These are phyloP conservation scores for Platycheirus albimanus DNA, from an alignment of 2,888 invertebrate species.

Conservation along the genomic window DNA sequence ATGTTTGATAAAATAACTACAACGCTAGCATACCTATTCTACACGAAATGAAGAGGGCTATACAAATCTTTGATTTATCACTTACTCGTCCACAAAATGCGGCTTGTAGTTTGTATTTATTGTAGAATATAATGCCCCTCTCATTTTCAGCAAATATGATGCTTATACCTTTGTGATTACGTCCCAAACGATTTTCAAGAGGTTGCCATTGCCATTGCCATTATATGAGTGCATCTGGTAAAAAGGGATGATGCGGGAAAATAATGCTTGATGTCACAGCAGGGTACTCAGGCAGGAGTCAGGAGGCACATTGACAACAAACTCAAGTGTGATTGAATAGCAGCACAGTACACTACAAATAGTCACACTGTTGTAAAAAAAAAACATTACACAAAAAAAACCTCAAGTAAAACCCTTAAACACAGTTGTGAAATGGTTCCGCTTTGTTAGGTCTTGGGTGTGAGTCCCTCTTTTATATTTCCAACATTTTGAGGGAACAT, in stretches of 20 bases:
- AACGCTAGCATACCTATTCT: neutral
- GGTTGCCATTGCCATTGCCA: conserved; percentile 67
- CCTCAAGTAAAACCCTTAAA: conserved; percentile 73
- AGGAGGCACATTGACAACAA: conserved; percentile 61
- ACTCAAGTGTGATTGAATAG: conserved; percentile 72
- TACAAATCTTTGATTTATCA: conserved; percentile 66
- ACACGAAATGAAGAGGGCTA: conserved; percentile 29
- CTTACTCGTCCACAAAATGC: conserved; percentile 40
- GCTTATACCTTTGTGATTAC: conserved; percentile 71
- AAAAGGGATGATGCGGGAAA: conserved; percentile 68
- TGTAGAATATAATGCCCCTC: conserved; percentile 34
- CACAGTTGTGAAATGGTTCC: conserved; percentile 73
- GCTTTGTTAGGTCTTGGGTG: conserved; percentile 70
- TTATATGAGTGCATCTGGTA: conserved; percentile 66
- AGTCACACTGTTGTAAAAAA: conserved; percentile 65
- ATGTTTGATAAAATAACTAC: too few relatives aligned
- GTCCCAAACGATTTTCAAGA: conserved; percentile 55
- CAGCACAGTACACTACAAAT: conserved; percentile 60
- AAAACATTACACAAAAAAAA: conserved; percentile 48
- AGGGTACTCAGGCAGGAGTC: conserved; percentile 44
- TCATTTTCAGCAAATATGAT: conserved; percentile 59
- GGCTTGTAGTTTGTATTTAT: too few relatives aligned
- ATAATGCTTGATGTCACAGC: conserved; percentile 67
- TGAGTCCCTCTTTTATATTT: conserved; percentile 51
- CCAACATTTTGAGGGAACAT: conserved; percentile 34